Evolutionary conservation across 1,140 invertebrate genomes (phyloP).

Genomic region (Pogonomyrmex barbatus): DNA sequence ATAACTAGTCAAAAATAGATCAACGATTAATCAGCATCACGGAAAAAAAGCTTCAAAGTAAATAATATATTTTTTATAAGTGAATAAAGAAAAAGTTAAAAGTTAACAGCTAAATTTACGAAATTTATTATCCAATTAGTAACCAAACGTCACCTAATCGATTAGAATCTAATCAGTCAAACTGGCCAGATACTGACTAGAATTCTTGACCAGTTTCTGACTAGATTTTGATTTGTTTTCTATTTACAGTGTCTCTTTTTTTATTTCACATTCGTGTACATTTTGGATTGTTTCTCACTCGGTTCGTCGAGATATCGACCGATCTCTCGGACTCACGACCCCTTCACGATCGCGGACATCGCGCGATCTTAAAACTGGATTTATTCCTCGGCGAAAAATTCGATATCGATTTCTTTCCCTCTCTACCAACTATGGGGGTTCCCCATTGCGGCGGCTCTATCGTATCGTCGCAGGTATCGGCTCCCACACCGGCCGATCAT

Average conservation of each 20-base stretch:
- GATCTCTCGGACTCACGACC: conserved; percentile 19
- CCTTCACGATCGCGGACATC: conserved; percentile 18
- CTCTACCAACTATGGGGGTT: conserved; percentile 31
- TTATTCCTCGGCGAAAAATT: conserved; percentile 57
- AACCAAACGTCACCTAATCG: too few relatives aligned
- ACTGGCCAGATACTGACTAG: too few relatives aligned
- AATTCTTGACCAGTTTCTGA: too few relatives aligned
- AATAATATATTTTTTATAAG: too few relatives aligned
- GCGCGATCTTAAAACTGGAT: conserved; percentile 55
- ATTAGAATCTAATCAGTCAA: too few relatives aligned
- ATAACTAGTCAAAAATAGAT: too few relatives aligned
- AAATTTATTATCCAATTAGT: too few relatives aligned
- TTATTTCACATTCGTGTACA: not conserved
- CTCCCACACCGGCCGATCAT: conserved; percentile 74
- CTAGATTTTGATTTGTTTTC: too few relatives aligned
- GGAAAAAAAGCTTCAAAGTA: too few relatives aligned
- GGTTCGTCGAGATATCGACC: not conserved
- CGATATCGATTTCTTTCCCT: conserved; percentile 29
- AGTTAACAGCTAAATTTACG: too few relatives aligned
- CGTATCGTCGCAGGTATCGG: conserved; percentile 70
- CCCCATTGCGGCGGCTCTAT: conserved; percentile 64
- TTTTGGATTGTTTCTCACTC: not conserved
- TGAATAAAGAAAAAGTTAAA: too few relatives aligned
- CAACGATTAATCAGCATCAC: too few relatives aligned
- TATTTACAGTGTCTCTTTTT: not conserved